phyloP scores from a whole-genome alignment of 1,140 invertebrate genomes.

The Drosophila melanica region DNA sequence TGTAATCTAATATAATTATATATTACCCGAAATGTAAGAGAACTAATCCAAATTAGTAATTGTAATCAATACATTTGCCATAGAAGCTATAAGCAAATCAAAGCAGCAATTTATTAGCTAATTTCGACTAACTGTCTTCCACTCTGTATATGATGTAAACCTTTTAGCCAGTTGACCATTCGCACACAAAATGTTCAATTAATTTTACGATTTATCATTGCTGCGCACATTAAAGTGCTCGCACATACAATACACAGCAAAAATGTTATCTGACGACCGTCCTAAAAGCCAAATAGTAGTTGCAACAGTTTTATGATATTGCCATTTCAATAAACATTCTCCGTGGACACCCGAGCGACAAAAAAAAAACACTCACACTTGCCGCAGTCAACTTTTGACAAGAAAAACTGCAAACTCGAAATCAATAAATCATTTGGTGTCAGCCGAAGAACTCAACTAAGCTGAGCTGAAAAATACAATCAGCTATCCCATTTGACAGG shows the following conservation, averaged over 20 bases:
- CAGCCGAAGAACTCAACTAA: constrained; percentile 22
- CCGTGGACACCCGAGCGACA: constrained; percentile 35
- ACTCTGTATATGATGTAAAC: not conserved
- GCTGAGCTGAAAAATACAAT: constrained; percentile 64
- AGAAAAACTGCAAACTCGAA: constrained; percentile 72
- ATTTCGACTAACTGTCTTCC: not conserved
- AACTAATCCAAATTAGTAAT: too few relatives aligned
- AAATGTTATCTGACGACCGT: not conserved
- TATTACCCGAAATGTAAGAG: too few relatives aligned
- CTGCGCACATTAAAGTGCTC: constrained; percentile 16
- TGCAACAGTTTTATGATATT: constrained; percentile 58
- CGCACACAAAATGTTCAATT: constrained; percentile 39
- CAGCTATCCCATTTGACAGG: not conserved
- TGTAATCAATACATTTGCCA: too few relatives aligned
- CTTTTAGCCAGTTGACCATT: constrained; percentile 10
- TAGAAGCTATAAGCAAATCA: not conserved
- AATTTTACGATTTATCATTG: constrained; percentile 41
- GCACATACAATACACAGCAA: constrained; percentile 6
- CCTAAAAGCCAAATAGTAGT: constrained; percentile 33
- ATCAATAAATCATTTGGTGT: constrained; percentile 72
- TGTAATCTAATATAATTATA: too few relatives aligned
- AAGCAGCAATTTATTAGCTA: not conserved
- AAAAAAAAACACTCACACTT: constrained; percentile 29
- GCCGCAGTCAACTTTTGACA: constrained; percentile 62
- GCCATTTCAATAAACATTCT: constrained; percentile 63